Evolutionary conservation across 2,797 vertebrate species (phyloP), one percentile per base, ranked within the genome.

Genomic region (Acrocephalus scirpaceus): DNA sequence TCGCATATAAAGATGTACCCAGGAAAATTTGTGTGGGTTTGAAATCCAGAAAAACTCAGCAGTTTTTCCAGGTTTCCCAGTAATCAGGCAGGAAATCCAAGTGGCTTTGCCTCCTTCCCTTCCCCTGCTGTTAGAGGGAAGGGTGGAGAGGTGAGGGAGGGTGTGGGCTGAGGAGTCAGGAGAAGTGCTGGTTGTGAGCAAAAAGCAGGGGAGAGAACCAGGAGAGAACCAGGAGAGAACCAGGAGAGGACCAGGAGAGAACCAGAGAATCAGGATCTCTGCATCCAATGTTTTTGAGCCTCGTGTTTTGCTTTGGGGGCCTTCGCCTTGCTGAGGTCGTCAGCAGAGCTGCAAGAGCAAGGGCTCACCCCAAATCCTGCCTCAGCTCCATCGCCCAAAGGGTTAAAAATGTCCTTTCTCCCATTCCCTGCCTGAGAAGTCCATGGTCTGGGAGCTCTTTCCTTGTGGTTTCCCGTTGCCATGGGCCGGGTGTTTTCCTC

Each of bases 391-490:
- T 29, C 44, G 2, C 30, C 29, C 1, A 1, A 47, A 66, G 90
- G 61, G 82, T 96, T 96, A 95, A 88, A 23, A 62, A 6, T 0
- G 0, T 61, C 77, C 23, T 54, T 78, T 34, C 51, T 91, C 58
- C 25, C 4, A 8, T 78, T 71, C 70, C 58, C 56, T 0, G 7
- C 86, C 56, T 1, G 54, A 50, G 57, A 13, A 51, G 14, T 15
- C 21, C 21, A 7, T 0, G 72, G 32, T 70, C 85, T 45, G 73
- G 7, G 54, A 70, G 85, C 53, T 75, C 85, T 81, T 83, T 84
- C 56, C 77, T 53, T 89, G 94, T 56, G 96, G 93, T 88, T 95
- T 95, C 90, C 85, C 10, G 83, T 96, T 93, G 86, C 92, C 79
- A 87, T 53, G 93, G 92, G 75, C 93, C 9, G n/a, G 51, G 57